Base-by-base conservation (phyloP, 2,113 vertebrate species). In the Chitala chitala region DNA sequence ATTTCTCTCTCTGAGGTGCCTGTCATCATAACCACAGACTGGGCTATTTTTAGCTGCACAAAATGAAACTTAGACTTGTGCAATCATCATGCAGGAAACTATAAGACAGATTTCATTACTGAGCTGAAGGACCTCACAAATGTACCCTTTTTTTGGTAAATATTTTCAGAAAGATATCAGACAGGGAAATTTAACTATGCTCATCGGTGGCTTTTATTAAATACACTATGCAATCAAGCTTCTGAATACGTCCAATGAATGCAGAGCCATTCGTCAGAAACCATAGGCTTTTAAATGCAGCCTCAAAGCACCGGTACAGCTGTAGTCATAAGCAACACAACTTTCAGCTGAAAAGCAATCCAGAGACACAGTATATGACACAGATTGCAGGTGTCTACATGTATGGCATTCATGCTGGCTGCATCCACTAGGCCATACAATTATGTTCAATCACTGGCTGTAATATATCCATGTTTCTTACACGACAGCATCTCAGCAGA, bases 21-120 rank as follows among this genome's bases (percentile, higher is more conserved):
- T 24, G 42, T 26, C 64, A 68, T 46, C 26, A 42, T 46, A 26
- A 46, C 40, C 42, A 46, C 38, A 46, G 40, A 66, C n/a, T 46
- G 64, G 64, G 64, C 38, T 68, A 68, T 68, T 68, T 68, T 68
- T 48, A 68, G 40, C 44, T 3, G 33, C 42, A 29, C n/a, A 12
- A 68, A 68, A 26, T 31, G 64, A 48, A 46, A 46, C 10, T 68
- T 29, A 46, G 33, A 20, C 42, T 5, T 17, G 40, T 46, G 64
- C 42, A 68, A 68, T 68, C 15, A 46, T 48, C 24, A 68, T 48
- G 42, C 12, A 13, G 64, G 15, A 26, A 20, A 22, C 42, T 29
- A 38, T 68, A 48, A 42, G 22, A 63, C 31, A 63, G 31, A 31
- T 68, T 68, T 68, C 40, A 68, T 68, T 42, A 42, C 22, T 29